Conservation (phyloP, 1,140 invertebrate genomes). For the Octopus bimaculoides region DNA sequence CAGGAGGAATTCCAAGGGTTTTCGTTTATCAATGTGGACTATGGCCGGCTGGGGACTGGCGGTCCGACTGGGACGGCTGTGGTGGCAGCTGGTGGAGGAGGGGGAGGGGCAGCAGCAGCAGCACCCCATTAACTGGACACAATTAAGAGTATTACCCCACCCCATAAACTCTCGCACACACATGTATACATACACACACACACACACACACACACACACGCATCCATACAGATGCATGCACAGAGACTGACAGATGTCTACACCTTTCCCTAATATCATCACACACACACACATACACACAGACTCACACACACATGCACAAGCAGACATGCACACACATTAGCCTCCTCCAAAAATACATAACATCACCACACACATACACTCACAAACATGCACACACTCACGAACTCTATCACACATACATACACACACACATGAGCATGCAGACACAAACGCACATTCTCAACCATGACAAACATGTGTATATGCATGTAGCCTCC, state of each 20-base stretch:
- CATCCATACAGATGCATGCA: neutral
- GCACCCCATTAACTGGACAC: neutral
- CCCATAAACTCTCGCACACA: neutral
- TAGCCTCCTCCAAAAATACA: no score
- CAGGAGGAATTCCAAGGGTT: constrained; percentile 97
- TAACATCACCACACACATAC: neutral
- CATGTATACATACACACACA: neutral
- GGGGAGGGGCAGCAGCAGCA: neutral
- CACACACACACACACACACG: neutral
- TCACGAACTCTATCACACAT: neutral
- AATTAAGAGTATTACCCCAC: no score
- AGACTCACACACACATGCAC: neutral
- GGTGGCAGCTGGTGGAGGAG: neutral
- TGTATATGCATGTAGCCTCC: no score
- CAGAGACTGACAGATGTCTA: neutral
- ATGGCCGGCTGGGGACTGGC: constrained; percentile 41
- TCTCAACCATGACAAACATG: no score
- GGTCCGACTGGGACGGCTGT: neutral
- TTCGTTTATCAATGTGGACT: constrained; percentile 94
- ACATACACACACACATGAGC: neutral
- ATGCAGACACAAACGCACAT: no score
- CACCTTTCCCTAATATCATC: neutral
- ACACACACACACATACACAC: neutral
- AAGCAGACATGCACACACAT: no score
- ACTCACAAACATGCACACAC: neutral